Base-by-base conservation (phyloP, 2,113 vertebrate species). In the Indicator maculatus region DNA sequence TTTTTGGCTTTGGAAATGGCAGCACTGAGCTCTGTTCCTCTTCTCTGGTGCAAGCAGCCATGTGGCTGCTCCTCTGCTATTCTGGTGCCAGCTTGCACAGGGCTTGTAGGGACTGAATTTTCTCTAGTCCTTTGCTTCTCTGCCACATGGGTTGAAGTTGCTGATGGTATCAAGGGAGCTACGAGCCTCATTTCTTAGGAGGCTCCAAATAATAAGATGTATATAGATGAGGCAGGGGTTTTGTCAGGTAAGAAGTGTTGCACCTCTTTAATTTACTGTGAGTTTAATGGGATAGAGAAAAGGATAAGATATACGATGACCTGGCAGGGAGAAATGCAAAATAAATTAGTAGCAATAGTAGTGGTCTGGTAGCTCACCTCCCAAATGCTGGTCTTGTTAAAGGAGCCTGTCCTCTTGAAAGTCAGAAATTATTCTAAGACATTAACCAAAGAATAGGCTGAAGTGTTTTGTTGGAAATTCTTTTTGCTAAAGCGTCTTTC, bases 241-340 rank as follows among this genome's bases (percentile, higher is more conserved):
- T 90, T 92, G 78, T 82, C 87, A 94, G 58, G 21, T 90, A 21
- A 55, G 86, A 63, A 73, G 71, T 27, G 27, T 21, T 76, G 55
- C 20, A 5, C 52, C 23, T 87, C 45, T 91, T 84, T 84, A 92
- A 93, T 93, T 93, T 92, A 92, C 59, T 76, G 36, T 0, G 0
- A 26, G 63, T 89, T 87, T 96, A 96, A 88, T 91, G 45, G 66
- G 50, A 55, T 82, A 47, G 31, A 84, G 81, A 92, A 55, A 18
- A 93, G 45, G 33, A 45, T 73, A 84, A 94, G 71, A 87, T 80
- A 56, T 59, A 82, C 4, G 18, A 31, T 0, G 4, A n/a, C 33
- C 33, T 88, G 52, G 19, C 64, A 93, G 56, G 26, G 18, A 89
- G 41, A 89, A 80, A 88, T 95, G 75, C 72, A 91, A 78, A 91